phyloP scores from a whole-genome alignment of 1,140 invertebrate species.

The Macrotrachela quadricornifera region DNA sequence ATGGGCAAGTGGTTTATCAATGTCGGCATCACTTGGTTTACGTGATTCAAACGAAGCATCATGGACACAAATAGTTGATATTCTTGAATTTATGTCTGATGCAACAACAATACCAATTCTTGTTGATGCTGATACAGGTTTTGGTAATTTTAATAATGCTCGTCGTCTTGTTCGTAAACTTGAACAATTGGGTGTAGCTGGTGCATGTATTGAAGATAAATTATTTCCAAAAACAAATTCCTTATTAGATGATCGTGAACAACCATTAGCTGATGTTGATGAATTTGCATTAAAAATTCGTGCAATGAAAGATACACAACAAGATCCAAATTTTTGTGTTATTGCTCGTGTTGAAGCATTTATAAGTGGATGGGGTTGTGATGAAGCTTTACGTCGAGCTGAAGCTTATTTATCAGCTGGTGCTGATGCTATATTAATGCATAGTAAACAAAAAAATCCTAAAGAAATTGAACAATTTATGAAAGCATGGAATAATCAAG shows the following conservation, averaged over 20 bases:
- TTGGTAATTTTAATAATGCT: constrained; percentile 35
- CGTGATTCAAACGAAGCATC: constrained; percentile 34
- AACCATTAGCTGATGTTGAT: constrained; percentile 30
- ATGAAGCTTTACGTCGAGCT: constrained; percentile 30
- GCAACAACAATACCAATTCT: constrained; percentile 30
- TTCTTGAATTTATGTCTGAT: constrained; percentile 34
- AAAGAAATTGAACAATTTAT: constrained; percentile 32
- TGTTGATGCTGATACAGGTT: constrained; percentile 34
- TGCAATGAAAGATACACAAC: constrained; percentile 32
- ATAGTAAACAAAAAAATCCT: constrained; percentile 31
- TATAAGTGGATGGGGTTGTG: constrained; percentile 31
- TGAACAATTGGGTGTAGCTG: constrained; percentile 31
- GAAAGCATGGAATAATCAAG: constrained; percentile 31
- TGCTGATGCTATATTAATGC: constrained; percentile 33
- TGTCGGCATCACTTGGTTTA: constrained; percentile 30
- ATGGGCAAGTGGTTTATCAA: constrained; percentile 32
- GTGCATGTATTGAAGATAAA: constrained; percentile 35
- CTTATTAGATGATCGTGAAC: constrained; percentile 26
- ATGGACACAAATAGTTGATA: constrained; percentile 34
- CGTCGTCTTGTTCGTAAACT: constrained; percentile 29
- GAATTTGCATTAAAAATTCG: constrained; percentile 31
- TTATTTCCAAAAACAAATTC: constrained; percentile 35
- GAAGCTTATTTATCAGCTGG: constrained; percentile 32
- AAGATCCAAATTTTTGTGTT: constrained; percentile 31
- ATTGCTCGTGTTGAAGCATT: constrained; percentile 33